Base-by-base conservation (phyloP, 2,797 vertebrate genomes). In the Huso huso region DNA sequence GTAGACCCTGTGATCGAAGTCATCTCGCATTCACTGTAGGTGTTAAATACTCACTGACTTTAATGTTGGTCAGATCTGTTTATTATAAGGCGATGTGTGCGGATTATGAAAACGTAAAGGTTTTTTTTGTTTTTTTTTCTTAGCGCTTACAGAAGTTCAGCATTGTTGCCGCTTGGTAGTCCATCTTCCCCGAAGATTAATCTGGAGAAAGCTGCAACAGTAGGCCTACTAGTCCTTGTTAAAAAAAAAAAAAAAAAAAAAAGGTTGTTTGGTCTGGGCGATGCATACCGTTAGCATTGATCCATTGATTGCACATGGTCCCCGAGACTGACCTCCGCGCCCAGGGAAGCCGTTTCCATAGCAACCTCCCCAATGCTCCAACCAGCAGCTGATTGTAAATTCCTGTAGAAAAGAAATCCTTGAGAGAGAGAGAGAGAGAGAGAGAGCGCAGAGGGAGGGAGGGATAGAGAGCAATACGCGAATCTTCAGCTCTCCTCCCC, bases 341-440 rank as follows among this genome's bases (percentile, higher is more conserved):
- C 89, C 87, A 82, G 87, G 83, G 90, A 91, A 90, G 90, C 90
- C 84, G 87, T 92, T 83, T 88, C 92, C 88, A 91, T 90, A 87
- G 86, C 82, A 82, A 89, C 87, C 84, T 76, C 81, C 78, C 82
- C 81, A 76, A 74, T 72, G 76, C 48, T 53, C 72, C 64, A 61
- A 51, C 79, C 86, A 78, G 84, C 86, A 84, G 82, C 75, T 91
- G 90, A 87, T 89, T 90, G 89, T 87, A 87, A 91, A 94, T 90
- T 88, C 87, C 88, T 87, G 84, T 71, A 64, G 62, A 64, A 75
- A 64, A 72, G 71, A 73, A 68, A 73, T 71, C 69, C 66, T 68
- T 69, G 69, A 51, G 52, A 61, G 51, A 64, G 49, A 66, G 68
- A 67, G 68, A 67, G 70, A 10, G 49, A 66, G 49, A 66, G 73